Evolutionary conservation across 2,888 invertebrate species (phyloP), one percentile per base, ranked within the genome.

Genomic region (Hesperia comma): DNA sequence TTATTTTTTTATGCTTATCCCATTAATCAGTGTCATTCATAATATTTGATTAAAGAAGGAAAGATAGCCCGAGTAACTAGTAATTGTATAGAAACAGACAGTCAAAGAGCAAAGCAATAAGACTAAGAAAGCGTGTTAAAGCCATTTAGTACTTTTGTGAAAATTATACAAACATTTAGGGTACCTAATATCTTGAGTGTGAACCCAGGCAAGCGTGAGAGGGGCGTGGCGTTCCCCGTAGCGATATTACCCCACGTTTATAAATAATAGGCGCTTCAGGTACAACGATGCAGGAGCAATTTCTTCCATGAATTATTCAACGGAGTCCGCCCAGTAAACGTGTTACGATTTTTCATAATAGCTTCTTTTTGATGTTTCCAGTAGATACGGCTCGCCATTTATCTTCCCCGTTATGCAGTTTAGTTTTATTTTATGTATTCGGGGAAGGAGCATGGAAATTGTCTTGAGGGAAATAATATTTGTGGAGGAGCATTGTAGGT

Each of bases 301-400:
- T 88, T 88, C 82, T 77, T 77, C 77, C 83, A 89, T 92, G 90
- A 90, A 92, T 91, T 88, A 91, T 91, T 83, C 80, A 92, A 63
- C 63, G 68, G 72, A 82, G 90, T 90, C 90, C 91, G 90, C 87
- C 86, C 86, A 71, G 83, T 91, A 91, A 92, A 86, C 76, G 89
- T 82, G 90, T 91, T 91, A 92, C 89, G 90, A 91, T 91, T 92
- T 91, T 91, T 92, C 91, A 90, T 92, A 92, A 90, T 91, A 88
- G 85, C 86, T 80, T 79, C 85, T 84, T 86, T 83, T 88, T 88
- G 88, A 88, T 85, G 85, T 85, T 81, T 72, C 78, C 73, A 69
- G 76, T 74, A 76, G 77, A 70, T 70, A 71, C 72, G 68, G 68
- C 70, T 68, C 70, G 70, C 71, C 70, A 71, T 72, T 72, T 84